Evolutionary conservation across 2,113 vertebrate species (phyloP).

Genomic region (Cynocephalus volans): DNA sequence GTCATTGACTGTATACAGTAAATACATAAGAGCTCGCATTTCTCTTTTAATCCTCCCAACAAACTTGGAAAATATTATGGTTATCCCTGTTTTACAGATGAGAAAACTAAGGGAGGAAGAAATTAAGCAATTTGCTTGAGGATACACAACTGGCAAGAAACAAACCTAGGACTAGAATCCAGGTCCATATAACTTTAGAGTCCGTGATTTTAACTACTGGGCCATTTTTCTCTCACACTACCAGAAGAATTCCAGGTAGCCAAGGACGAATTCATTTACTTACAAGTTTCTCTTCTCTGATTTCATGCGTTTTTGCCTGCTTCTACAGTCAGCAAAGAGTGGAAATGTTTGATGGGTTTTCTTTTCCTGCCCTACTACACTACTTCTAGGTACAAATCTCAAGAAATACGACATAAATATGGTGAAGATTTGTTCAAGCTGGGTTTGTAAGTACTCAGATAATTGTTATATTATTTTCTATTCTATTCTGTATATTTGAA

Average conservation of each 20-base stretch:
- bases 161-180: background rate
- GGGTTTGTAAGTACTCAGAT: background rate
- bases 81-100: background rate
- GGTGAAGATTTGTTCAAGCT: conserved; percentile 83
- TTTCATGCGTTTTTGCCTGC: conserved; percentile 87
- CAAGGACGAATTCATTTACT: conserved; percentile 2
- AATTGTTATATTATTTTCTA: conserved; percentile 29
- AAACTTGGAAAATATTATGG: background rate
- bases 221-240: background rate
- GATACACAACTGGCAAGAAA: background rate
- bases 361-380: background rate
- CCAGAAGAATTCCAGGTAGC: background rate
- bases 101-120: conserved; percentile 1
- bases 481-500: conserved; percentile 69
- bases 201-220: background rate
- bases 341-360: conserved; percentile 75
- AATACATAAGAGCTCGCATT: background rate
- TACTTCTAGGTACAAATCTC: background rate
- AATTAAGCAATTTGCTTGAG: conserved; percentile 1
- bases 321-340: conserved; percentile 59
- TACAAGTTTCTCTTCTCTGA: conserved; percentile 15
- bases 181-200: conserved; percentile 2
- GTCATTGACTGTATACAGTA: background rate
- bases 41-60: background rate
- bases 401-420: conserved; percentile 86